Percentiles rank a stretch among this genome's conserved stretches.
These are phyloP conservation scores for Cephalopholis sonnerati DNA, from an alignment of 2,113 vertebrate genomes.

Conservation along the genomic window DNA sequence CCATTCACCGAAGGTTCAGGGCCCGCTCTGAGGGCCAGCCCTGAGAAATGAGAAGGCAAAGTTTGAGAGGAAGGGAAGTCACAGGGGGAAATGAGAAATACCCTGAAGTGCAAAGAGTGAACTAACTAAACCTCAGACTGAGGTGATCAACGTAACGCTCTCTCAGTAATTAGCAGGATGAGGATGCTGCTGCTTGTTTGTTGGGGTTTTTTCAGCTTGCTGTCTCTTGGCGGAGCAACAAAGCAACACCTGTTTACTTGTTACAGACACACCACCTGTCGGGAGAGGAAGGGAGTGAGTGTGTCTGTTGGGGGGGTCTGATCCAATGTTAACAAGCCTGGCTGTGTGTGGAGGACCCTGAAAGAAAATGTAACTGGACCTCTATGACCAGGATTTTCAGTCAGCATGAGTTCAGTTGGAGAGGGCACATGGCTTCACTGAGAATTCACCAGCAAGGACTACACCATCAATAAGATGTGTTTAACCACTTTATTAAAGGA, in stretches of 20 bases:
- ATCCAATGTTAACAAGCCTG: background rate
- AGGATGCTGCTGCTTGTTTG: conserved; percentile 6
- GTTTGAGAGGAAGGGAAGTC: background rate
- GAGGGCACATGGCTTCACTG: no score
- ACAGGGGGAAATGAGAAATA: background rate
- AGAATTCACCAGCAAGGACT: no score
- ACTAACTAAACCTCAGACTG: conserved; percentile 65
- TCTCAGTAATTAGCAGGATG: conserved; percentile 24
- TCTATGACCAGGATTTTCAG: no score
- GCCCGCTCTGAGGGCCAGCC: conserved; percentile 1
- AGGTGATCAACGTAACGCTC: conserved; percentile 35
- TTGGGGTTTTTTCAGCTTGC: conserved; percentile 57
- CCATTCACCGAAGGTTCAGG: conserved; percentile 16
- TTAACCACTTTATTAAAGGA: no score
- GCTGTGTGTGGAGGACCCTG: background rate
- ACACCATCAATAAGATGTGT: no score
- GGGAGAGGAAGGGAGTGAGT: background rate
- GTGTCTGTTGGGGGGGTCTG: conserved; percentile 34
- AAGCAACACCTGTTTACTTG: conserved; percentile 85
- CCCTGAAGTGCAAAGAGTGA: conserved; percentile 8
- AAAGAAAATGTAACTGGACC: background rate
- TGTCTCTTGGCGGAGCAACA: conserved; percentile 70
- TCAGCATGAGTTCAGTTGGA: no score
- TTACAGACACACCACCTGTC: conserved; percentile 80
- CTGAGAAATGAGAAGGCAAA: conserved; percentile 12